Conservation (phyloP, 2,797 vertebrate genomes). For the Orientallactaga sibirica region DNA sequence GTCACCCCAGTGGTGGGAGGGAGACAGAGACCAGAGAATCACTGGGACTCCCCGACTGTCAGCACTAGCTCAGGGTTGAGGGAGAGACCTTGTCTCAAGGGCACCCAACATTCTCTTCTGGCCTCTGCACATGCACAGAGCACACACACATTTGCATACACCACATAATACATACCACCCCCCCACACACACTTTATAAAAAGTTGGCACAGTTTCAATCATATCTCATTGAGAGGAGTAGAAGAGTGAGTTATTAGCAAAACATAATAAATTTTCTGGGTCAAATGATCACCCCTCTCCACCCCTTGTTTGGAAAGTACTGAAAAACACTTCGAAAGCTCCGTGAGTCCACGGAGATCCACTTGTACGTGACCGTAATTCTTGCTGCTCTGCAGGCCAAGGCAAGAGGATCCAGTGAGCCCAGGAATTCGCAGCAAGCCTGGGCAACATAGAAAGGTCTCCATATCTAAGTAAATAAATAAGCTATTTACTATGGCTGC, state of each 20-base stretch:
- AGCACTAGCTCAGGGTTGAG: too few relatives aligned
- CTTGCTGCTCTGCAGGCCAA: background rate
- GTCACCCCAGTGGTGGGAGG: too few relatives aligned
- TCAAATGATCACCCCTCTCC: background rate
- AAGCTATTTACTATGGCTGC: background rate
- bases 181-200: background rate
- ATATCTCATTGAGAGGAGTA: background rate
- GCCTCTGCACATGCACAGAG: too few relatives aligned
- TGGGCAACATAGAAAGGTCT: background rate
- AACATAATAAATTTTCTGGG: conserved; percentile 11
- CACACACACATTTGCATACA: too few relatives aligned
- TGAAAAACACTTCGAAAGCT: background rate
- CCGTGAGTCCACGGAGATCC: background rate
- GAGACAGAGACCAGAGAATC: too few relatives aligned
- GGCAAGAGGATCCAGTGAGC: background rate
- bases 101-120: too few relatives aligned
- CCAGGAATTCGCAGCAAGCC: background rate
- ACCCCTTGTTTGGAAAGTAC: background rate
- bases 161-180: too few relatives aligned
- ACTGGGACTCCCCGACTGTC: too few relatives aligned
- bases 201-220: background rate
- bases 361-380: too few relatives aligned
- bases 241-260: conserved; percentile 1
- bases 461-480: background rate
- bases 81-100: too few relatives aligned